These are phyloP conservation scores for Scolanthus callimorphus DNA, from an alignment of 92 coral and sea anemone species.

Conservation along the genomic window DNA sequence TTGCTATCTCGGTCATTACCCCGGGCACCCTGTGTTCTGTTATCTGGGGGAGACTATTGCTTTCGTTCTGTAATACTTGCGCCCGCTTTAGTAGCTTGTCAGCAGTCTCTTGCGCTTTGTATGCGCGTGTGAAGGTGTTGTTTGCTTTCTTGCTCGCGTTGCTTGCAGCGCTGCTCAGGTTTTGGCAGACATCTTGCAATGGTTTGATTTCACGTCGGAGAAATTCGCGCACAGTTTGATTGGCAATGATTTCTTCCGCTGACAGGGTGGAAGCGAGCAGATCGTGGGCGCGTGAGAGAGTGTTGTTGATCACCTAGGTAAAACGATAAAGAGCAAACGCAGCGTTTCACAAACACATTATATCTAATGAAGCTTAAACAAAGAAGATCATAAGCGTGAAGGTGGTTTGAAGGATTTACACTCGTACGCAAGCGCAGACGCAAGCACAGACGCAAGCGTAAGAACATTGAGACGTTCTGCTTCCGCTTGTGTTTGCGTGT, in stretches of 20 bases:
- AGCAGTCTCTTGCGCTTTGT: slow-evolving; percentile 41
- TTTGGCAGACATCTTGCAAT: slow-evolving; percentile 53
- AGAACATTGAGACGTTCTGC: too few species aligned
- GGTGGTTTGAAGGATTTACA: too few species aligned
- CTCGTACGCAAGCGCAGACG: too few species aligned
- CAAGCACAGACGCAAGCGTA: too few species aligned
- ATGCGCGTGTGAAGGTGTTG: slow-evolving; percentile 36
- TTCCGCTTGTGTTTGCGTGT: too few species aligned
- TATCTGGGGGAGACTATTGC: slow-evolving; percentile 31
- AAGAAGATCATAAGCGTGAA: too few species aligned
- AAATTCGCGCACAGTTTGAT: slow-evolving; percentile 59
- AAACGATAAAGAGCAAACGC: too few species aligned
- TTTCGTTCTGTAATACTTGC: slow-evolving; percentile 17
- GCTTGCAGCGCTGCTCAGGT: slow-evolving; percentile 37
- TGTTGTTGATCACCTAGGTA: slow-evolving; percentile 29
- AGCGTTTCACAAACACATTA: too few species aligned
- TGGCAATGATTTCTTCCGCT: slow-evolving; percentile 34
- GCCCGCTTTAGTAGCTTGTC: slow-evolving; percentile 16
- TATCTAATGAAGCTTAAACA: too few species aligned
- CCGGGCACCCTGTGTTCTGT: slow-evolving; percentile 31
- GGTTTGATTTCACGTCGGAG: slow-evolving; percentile 56
- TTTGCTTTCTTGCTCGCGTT: slow-evolving; percentile 30
- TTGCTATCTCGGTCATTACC: slow-evolving; percentile 33
- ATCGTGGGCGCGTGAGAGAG: slow-evolving; percentile 21
- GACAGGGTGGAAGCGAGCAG: slow-evolving; percentile 46